A percentile compares a stretch with the other conserved stretches of the same genome.
Evolutionary conservation across 2,888 invertebrate species (phyloP).

Genomic region (Nomada lathburiana): DNA sequence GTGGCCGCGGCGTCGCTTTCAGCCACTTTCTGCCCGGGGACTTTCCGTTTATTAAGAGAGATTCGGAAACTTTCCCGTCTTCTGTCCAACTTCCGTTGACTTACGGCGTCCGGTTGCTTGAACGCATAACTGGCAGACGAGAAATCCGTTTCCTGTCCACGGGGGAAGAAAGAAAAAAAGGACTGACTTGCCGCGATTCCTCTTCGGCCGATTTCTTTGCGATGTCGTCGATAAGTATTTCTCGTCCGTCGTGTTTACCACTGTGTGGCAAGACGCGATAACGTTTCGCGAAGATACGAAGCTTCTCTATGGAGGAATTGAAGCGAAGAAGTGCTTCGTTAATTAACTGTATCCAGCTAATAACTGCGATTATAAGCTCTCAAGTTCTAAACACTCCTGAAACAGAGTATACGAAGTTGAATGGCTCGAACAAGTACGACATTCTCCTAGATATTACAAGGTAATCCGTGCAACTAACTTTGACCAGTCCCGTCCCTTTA

Average conservation of each 20-base stretch:
- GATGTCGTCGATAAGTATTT: not conserved
- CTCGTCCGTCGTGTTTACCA: too few relatives aligned
- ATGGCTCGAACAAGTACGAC: not conserved
- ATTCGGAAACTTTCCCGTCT: slow-evolving; percentile 64
- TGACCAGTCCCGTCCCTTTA: not conserved
- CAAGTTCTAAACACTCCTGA: not conserved
- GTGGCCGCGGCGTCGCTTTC: slow-evolving; percentile 41
- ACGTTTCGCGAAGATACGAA: not conserved
- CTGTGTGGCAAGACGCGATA: too few relatives aligned
- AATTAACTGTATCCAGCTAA: not conserved
- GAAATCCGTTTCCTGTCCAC: not conserved
- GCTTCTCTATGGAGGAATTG: not conserved
- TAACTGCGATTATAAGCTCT: not conserved
- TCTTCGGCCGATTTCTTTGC: not conserved
- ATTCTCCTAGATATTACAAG: not conserved
- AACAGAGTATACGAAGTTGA: not conserved
- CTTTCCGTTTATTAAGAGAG: slow-evolving; percentile 69
- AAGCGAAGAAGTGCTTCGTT: not conserved
- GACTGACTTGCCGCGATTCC: too few relatives aligned
- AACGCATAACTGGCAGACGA: slow-evolving; percentile 18
- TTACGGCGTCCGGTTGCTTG: slow-evolving; percentile 12
- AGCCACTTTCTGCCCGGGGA: slow-evolving; percentile 41
- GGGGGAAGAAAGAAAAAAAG: not conserved
- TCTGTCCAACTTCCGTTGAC: slow-evolving; percentile 52
- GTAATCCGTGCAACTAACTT: not conserved